These are phyloP conservation scores for Nematostella vectensis DNA, from an alignment of 92 coral and sea anemone species.

Conservation along the genomic window DNA sequence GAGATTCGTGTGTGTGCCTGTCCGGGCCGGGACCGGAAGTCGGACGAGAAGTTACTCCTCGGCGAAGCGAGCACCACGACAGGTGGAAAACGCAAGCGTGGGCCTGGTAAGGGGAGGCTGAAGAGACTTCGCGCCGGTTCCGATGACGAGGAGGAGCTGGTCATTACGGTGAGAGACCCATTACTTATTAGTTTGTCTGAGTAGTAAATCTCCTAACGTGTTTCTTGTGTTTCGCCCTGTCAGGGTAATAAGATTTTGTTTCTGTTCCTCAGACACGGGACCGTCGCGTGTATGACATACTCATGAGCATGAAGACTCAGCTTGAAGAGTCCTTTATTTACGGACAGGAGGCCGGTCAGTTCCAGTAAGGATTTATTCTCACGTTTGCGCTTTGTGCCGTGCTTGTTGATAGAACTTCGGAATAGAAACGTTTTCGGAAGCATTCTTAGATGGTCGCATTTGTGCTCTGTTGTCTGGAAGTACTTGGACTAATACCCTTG, in stretches of 20 bases:
- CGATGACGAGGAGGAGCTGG: conserved; percentile 40
- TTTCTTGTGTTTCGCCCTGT: too few species aligned
- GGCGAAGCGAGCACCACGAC: conserved; percentile 73
- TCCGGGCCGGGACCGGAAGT: conserved; percentile 94
- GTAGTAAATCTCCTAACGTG: too few species aligned
- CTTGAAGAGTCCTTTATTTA: conserved; percentile 47
- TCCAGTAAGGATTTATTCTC: conserved; percentile 18
- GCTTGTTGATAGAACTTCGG: too few species aligned
- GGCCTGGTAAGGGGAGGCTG: conserved; percentile 26
- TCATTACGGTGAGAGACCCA: conserved; percentile 46
- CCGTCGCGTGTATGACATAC: conserved; percentile 61
- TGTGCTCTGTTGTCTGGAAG: too few species aligned
- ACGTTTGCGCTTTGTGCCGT: background rate
- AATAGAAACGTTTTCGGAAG: too few species aligned
- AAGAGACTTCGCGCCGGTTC: conserved; percentile 58
- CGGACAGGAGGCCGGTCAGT: conserved; percentile 14
- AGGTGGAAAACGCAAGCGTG: conserved; percentile 56
- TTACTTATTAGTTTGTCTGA: conserved; percentile 1
- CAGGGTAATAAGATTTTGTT: too few species aligned
- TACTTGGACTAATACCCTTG: too few species aligned
- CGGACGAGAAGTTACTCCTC: conserved; percentile 60
- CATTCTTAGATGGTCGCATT: too few species aligned
- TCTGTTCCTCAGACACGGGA: conserved; percentile 47
- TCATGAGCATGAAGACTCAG: conserved; percentile 49
- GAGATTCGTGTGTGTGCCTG: conserved; percentile 98